Evolutionary conservation across 2,113 vertebrate species (phyloP), one percentile per base, ranked within the genome.

Genomic region (Pithys albifrons): DNA sequence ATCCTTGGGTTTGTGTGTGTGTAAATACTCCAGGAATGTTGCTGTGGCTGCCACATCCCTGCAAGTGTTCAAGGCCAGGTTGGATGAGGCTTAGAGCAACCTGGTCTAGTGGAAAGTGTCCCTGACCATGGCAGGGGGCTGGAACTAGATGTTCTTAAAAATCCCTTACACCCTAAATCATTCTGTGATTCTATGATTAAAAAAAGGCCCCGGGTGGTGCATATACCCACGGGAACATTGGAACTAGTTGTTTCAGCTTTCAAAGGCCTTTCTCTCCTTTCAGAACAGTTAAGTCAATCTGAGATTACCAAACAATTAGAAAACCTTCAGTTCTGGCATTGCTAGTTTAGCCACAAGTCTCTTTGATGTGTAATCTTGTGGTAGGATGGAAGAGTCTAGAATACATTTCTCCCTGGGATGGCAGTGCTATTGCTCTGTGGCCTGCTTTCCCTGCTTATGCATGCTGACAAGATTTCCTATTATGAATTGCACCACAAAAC

Each of bases 361-460:
- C 67, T 51, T 83, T 19, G 11, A 19, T 19, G 15, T 83, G 52
- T 55, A 77, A 1, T 29, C 3, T 24, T 64, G 48, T 37, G 46
- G 20, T 3, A 59, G 55, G 43, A 52, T 72, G 57, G 96, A 93
- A 96, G 49, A 23, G 20, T 95, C 88, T 37, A 45, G 95, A 96
- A 95, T 22, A 14, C 37, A 84, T 88, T 94, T 77, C 89, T 90
- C 91, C 13, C 62, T 85, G 79, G 88, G 64, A 91, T 91, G 96
- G 80, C 88, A 88, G 9, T 49, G 85, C 72, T 93, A 59, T 92
- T 96, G 93, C 86, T 93, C 88, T 86, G 76, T 75, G 90, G 62
- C 85, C 94, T 95, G 65, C 58, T 94, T 61, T 94, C 95, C 90
- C 88, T 92, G 85, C 37, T 96, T 91, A 92, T 93, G 90, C 88